Conservation (phyloP, 2,888 invertebrate genomes). For the Drosophila antonietae region DNA sequence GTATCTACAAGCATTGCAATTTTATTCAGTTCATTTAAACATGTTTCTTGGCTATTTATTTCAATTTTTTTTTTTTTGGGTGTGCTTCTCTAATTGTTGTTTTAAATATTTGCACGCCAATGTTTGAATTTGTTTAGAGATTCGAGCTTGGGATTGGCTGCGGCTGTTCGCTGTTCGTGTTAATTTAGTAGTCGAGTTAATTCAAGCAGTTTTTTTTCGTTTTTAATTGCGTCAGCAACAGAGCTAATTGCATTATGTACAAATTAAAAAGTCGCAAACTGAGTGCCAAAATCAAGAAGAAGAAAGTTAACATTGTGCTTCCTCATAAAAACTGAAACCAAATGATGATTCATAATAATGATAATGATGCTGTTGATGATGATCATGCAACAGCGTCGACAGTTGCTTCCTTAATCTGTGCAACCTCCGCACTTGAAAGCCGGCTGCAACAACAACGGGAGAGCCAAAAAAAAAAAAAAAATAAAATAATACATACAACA, state of each 20-base stretch:
- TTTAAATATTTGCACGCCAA: conserved; percentile 62
- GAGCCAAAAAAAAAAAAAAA: conserved; percentile 20
- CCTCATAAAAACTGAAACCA: conserved; percentile 39
- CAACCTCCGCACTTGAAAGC: conserved; percentile 72
- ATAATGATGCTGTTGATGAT: conserved; percentile 27
- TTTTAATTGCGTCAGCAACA: conserved; percentile 58
- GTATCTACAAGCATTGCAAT: neutral
- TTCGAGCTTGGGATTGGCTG: conserved; percentile 26
- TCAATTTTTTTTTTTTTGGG: conserved; percentile 56
- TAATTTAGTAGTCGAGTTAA: conserved; percentile 53
- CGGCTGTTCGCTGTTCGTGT: conserved; percentile 34
- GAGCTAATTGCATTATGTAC: conserved; percentile 51
- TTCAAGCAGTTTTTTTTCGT: conserved; percentile 31
- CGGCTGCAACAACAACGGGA: conserved; percentile 50
- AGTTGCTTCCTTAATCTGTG: conserved; percentile 69
- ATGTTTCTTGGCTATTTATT: conserved; percentile 15
- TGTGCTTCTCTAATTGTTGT: conserved; percentile 63
- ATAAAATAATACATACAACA: conserved; percentile 21
- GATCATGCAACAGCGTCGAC: conserved; percentile 51
- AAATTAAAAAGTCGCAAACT: conserved; percentile 46
- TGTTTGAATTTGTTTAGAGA: conserved; percentile 35
- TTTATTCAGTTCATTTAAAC: neutral
- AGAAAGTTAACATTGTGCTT: conserved; percentile 27
- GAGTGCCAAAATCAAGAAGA: conserved; percentile 35
- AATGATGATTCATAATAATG: conserved; percentile 26